Evolutionary conservation across 2,113 vertebrate genomes (phyloP), one percentile per base, ranked within the genome.

Genomic region (Petaurus breviceps): DNA sequence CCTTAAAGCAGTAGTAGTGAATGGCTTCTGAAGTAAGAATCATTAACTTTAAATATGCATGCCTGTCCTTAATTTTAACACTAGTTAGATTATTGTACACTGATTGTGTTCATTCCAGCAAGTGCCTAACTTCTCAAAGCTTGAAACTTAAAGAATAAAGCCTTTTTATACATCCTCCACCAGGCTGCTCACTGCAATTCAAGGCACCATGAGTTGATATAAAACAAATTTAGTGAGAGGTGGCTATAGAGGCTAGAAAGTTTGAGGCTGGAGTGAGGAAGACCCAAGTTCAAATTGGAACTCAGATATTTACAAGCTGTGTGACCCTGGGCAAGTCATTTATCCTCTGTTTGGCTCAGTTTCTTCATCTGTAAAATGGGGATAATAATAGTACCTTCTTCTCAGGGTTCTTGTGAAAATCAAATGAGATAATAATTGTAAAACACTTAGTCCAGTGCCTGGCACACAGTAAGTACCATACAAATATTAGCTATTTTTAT

Each of bases 11-110:
- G 95, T 95, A 93, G 84, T 97, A 92, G 84, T 96, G 22, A 54
- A 97, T 95, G 96, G 90, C 0, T 93, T 96, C 93, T 94, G 96
- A 97, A 98, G 96, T 54, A 95, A 92, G 68, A 98, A 96, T 94
- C 96, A 95, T 95, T 96, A 95, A 95, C 95, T 96, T 98, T 98
- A 97, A 97, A 97, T 98, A 97, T 97, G 97, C 97, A 97, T 97
- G 57, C 89, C 92, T 98, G 98, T 98, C 97, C 97, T 98, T 98
- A 98, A 97, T 98, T 94, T 95, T 97, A 98, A 98, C 95, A 97
- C 96, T 97, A 97, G 96, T 97, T 98, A 95, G 91, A 96, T 96
- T 97, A 97, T 90, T 96, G 96, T 95, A 97, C 68, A 96, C 97
- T 97, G 95, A 98, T 98, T 98, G 98, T 94, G 97, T 97, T 98